phyloP scores from a whole-genome alignment of 1,140 invertebrate species.

The Lepidurus packardi region DNA sequence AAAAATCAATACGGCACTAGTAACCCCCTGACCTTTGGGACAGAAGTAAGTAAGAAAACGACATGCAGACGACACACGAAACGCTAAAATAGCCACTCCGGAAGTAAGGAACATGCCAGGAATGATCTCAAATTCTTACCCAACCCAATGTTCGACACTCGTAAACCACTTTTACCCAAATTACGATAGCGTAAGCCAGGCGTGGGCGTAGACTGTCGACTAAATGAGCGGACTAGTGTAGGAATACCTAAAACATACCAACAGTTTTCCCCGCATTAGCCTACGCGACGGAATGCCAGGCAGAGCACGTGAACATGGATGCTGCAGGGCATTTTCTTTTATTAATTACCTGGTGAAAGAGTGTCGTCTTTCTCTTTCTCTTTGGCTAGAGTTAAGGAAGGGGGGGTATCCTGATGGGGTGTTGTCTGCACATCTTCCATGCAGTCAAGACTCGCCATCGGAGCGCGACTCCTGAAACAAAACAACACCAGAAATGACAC shows the following conservation, averaged over 20 bases:
- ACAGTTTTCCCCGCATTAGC: constrained; percentile 32
- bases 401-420: constrained; percentile 40
- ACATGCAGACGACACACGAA: not conserved
- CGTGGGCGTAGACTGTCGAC: constrained; percentile 54
- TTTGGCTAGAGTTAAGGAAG: not conserved
- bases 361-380: constrained; percentile 1
- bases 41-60: not conserved
- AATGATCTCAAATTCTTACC: constrained; percentile 50
- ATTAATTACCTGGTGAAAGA: not conserved
- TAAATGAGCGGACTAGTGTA: constrained; percentile 39
- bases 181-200: constrained; percentile 81
- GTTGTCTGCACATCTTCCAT: constrained; percentile 80
- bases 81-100: not conserved
- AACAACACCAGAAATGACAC: constrained; percentile 31
- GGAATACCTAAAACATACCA: constrained; percentile 39
- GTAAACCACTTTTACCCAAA: constrained; percentile 83
- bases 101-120: not conserved
- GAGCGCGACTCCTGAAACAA: constrained; percentile 69
- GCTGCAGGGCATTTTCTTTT: constrained; percentile 40
- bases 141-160: constrained; percentile 84
- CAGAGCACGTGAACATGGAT: constrained; percentile 43
- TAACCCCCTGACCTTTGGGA: not conserved
- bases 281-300: constrained; percentile 43
- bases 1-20: constrained; percentile 1
- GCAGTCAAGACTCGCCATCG: constrained; percentile 83